A percentile compares a stretch with the other conserved stretches of the same genome.
Conservation (phyloP, 2,797 vertebrate species). For the Loriculus beryllinus region DNA sequence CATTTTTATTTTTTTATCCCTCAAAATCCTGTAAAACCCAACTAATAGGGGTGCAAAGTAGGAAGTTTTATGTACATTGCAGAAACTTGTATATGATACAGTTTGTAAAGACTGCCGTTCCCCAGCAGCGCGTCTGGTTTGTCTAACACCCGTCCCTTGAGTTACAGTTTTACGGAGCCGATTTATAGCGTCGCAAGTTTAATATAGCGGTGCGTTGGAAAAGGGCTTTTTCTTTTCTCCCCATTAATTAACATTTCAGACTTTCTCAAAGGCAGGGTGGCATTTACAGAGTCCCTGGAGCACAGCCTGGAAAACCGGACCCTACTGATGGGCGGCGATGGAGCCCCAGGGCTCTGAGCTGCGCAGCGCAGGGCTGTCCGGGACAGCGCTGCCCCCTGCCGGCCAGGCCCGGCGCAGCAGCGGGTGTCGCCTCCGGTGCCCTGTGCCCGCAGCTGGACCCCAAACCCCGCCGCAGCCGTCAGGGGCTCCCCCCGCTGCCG, state of each 20-base stretch:
- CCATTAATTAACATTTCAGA: constrained; percentile 29
- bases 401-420: background rate
- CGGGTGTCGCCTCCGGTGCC: background rate
- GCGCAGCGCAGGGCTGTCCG: background rate
- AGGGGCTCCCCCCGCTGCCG: no score
- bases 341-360: rapidly evolving
- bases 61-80: constrained; percentile 47
- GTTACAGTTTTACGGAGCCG: constrained; percentile 37
- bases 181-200: constrained; percentile 56
- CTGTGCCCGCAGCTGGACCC: rapidly evolving
- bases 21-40: constrained; percentile 34
- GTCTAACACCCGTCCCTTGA: constrained; percentile 13
- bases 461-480: no score
- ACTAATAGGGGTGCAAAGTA: constrained; percentile 29
- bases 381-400: background rate
- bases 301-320: background rate
- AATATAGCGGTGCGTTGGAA: constrained; percentile 42
- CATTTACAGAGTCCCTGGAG: background rate
- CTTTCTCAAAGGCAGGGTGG: background rate
- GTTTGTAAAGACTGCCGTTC: constrained; percentile 37
- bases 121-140: background rate
- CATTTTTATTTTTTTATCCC: constrained; percentile 24
- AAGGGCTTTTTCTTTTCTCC: background rate
- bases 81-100: constrained; percentile 16
- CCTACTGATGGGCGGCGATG: background rate